Evolutionary conservation across 2,113 vertebrate genomes (phyloP).

Genomic region (Dermatemys mawii): DNA sequence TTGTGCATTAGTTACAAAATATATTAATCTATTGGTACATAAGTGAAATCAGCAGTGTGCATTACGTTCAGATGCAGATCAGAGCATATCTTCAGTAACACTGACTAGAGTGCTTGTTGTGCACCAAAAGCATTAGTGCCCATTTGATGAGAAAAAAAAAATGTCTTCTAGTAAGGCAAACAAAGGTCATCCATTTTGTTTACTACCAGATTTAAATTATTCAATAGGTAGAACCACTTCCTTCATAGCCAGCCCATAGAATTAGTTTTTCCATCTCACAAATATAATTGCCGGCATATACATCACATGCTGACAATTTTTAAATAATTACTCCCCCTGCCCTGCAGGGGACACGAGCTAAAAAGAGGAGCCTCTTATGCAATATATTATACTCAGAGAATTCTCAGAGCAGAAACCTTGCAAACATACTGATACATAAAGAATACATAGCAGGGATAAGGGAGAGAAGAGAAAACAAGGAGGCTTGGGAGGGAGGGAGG

Average conservation of each 20-base stretch:
- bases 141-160: neutral
- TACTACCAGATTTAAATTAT: neutral
- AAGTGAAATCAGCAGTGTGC: neutral
- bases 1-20: conserved; percentile 59
- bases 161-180: neutral
- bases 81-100: neutral
- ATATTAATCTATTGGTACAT: conserved; percentile 49
- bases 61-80: conserved; percentile 28
- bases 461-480: too few relatives aligned
- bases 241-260: neutral
- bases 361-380: neutral
- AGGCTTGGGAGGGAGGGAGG: too few relatives aligned
- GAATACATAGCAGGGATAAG: neutral
- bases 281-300: conserved; percentile 22
- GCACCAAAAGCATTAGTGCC: neutral
- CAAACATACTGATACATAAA: neutral
- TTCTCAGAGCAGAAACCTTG: conserved; percentile 52
- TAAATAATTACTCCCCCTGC: conserved; percentile 56
- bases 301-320: neutral
- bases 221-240: neutral
- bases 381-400: conserved; percentile 32
- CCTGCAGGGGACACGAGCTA: conserved; percentile 61
- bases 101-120: neutral
- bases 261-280: conserved; percentile 17
- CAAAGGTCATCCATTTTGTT: conserved; percentile 1